A percentile compares a stretch with the other conserved stretches of the same genome.
These are phyloP conservation scores for Phalacrocorax aristotelis DNA, from an alignment of 2,113 vertebrate species.

Conservation along the genomic window DNA sequence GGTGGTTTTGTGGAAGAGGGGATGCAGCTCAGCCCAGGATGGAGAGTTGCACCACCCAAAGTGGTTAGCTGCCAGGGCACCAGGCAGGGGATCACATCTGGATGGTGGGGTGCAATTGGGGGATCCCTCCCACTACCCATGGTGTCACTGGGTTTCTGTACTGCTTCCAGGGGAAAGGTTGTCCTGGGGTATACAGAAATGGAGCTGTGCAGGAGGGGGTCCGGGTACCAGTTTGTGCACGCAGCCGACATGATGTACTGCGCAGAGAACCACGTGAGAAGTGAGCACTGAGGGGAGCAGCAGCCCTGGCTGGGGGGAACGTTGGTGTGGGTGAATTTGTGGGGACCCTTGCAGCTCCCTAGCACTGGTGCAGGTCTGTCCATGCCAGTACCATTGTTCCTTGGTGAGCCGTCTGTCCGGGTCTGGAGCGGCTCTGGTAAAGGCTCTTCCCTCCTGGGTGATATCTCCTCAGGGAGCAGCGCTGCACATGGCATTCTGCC, in stretches of 20 bases:
- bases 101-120: not conserved
- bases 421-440: not conserved
- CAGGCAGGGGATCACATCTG: not conserved
- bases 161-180: not conserved
- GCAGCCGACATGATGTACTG: slow-evolving; percentile 81
- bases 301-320: too few species aligned
- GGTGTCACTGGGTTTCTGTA: not conserved
- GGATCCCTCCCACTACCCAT: not conserved
- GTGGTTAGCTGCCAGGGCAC: not conserved
- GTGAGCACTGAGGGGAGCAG: slow-evolving; percentile 53
- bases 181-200: slow-evolving; percentile 77
- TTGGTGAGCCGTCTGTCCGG: fast-evolving
- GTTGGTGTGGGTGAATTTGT: fast-evolving
- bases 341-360: not conserved
- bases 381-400: fast-evolving
- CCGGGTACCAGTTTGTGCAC: slow-evolving; percentile 83
- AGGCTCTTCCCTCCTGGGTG: not conserved
- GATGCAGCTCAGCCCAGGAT: not conserved
- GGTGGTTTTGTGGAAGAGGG: not conserved
- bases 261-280: slow-evolving; percentile 75
- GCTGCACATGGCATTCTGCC: fast-evolving
- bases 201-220: slow-evolving; percentile 76
- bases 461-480: not conserved
- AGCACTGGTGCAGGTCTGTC: not conserved
- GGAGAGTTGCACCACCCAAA: not conserved